Percentiles rank a stretch among this genome's conserved stretches.
These are phyloP conservation scores for Calliopsis andreniformis DNA, from an alignment of 1,140 invertebrate species.

Conservation along the genomic window DNA sequence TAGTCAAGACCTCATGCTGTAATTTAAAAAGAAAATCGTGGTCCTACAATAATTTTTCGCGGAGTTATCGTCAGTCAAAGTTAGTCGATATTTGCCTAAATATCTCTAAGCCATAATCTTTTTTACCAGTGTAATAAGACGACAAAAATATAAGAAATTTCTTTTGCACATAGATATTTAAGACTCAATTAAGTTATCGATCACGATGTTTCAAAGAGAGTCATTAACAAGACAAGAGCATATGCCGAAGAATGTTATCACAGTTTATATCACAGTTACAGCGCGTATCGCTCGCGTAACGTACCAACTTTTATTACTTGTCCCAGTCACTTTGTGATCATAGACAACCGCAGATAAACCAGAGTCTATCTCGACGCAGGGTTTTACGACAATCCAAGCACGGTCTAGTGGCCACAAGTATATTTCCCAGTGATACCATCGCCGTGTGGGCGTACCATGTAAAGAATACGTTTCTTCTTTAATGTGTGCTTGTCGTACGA, in stretches of 20 bases:
- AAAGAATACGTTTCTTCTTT: constrained; percentile 1
- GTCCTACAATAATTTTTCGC: too few relatives aligned
- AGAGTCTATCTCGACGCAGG: background rate
- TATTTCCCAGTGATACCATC: background rate
- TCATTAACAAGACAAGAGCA: background rate
- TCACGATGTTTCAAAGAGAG: constrained; percentile 4
- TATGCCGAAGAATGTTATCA: background rate
- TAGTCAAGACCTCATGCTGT: too few relatives aligned
- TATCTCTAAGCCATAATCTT: too few relatives aligned
- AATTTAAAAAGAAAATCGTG: too few relatives aligned
- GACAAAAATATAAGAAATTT: too few relatives aligned
- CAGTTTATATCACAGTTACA: background rate
- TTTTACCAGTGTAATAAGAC: too few relatives aligned
- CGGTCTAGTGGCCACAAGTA: background rate
- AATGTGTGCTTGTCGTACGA: background rate
- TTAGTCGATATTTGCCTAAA: too few relatives aligned
- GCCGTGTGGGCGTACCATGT: background rate
- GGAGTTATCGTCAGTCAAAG: too few relatives aligned
- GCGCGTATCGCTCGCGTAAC: background rate
- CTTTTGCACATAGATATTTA: too few relatives aligned
- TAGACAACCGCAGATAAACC: constrained; percentile 3
- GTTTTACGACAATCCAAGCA: background rate
- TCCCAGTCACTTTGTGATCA: background rate
- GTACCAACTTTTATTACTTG: constrained; percentile 7
- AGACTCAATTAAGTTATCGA: too few relatives aligned